Evolutionary conservation across 2,113 vertebrate genomes (phyloP), one percentile per base, ranked within the genome.

Genomic region (Plecturocebus donacophilus): DNA sequence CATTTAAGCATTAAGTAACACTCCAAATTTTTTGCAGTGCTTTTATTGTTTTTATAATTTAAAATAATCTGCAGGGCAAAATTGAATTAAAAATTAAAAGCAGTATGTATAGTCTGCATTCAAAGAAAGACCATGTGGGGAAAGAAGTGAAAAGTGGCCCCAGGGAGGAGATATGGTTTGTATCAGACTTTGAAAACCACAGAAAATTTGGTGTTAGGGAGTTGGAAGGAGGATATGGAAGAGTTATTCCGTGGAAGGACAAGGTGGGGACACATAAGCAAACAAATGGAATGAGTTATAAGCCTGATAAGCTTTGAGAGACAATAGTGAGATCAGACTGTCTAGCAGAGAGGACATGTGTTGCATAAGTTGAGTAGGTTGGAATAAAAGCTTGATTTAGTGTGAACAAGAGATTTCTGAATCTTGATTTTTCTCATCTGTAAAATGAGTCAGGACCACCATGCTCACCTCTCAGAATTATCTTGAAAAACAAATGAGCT

Each of bases 391-490:
- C 94, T 68, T 54, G 52, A 25, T 71, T 25, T 80, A 17, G 8
- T 58, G 7, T 56, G 56, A 49, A 79, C 10, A 93, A 61, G 71
- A 88, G 66, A 56, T 70, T 86, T 73, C 38, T 88, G 79, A 87
- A 23, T 85, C 86, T 88, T 96, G 21, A 84, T n/a, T 91, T 64
- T 91, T 84, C 35, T 93, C n/a, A 38, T 70, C 40, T 81, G 19
- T 91, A 58, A 84, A 56, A 75, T 70, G 32, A 47, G 40, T 85
- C 76, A 76, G 73, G 45, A 54, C 32, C 8, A 96, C 45, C 32
- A 27, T 77, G 38, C 45, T 82, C 14, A 80, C 47, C 35, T 87
- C 68, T 76, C 38, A 71, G 54, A 83, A 92, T 64, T 92, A 42
- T 90, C 76, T 94, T 84, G 80, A 82, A 82, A 75, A 75, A 42